Percentiles rank a stretch among this genome's conserved stretches.
Evolutionary conservation across 2,113 vertebrate species (phyloP).

Genomic region (Amphiprion percula): DNA sequence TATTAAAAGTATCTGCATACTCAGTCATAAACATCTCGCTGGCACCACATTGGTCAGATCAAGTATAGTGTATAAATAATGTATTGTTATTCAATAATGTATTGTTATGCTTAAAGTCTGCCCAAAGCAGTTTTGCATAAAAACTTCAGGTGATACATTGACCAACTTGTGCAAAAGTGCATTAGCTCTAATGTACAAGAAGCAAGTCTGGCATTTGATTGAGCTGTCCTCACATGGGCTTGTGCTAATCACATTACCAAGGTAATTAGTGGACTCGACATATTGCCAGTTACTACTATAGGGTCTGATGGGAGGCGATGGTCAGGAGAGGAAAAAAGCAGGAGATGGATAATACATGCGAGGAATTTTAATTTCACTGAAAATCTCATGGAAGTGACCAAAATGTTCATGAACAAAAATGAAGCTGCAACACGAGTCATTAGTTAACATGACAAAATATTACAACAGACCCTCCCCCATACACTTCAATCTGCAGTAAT

Average conservation of each 20-base stretch:
- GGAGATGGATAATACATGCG: too few species aligned
- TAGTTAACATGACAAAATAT: too few species aligned
- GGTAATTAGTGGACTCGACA: background rate
- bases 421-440: background rate
- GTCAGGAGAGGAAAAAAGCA: too few species aligned
- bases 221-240: background rate
- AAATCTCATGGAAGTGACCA: background rate
- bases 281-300: background rate
- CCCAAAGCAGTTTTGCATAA: background rate
- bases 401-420: background rate
- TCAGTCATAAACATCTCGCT: too few species aligned
- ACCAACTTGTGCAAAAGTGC: too few species aligned
- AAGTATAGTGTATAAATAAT: too few species aligned
- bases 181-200: background rate
- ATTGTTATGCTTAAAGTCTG: too few species aligned
- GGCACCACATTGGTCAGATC: too few species aligned
- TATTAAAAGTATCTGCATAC: background rate
- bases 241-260: background rate
- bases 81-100: too few species aligned
- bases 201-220: background rate
- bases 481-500: background rate
- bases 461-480: too few species aligned
- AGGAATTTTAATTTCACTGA: background rate
- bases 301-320: background rate
- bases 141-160: too few species aligned